Conservation (phyloP, 1,140 invertebrate genomes). For the Bombyx mandarina region DNA sequence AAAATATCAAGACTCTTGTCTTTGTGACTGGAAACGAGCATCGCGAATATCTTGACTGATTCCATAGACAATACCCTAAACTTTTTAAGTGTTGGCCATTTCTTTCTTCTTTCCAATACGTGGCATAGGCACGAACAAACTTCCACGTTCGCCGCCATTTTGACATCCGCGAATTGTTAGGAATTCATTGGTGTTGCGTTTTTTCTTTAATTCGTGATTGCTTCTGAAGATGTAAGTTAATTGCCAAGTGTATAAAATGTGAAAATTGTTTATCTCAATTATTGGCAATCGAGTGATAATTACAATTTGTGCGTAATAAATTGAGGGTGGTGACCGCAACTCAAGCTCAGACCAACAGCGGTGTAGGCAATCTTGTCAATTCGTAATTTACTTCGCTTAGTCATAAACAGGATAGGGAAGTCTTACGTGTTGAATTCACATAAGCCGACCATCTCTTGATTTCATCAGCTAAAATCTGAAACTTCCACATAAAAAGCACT, state of each 20-base stretch:
- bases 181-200: slow-evolving; percentile 78
- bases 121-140: slow-evolving; percentile 81
- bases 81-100: slow-evolving; percentile 51
- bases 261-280: slow-evolving; percentile 1
- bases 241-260: slow-evolving; percentile 6
- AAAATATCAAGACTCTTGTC: too few species aligned
- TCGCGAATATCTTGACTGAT: background rate
- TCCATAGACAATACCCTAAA: slow-evolving; percentile 4
- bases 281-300: slow-evolving; percentile 2
- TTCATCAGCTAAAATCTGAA: slow-evolving; percentile 7
- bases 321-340: slow-evolving; percentile 45
- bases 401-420: background rate
- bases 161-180: slow-evolving; percentile 82
- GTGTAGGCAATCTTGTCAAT: slow-evolving; percentile 49
- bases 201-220: slow-evolving; percentile 76
- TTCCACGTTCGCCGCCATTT: slow-evolving; percentile 83
- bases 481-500: slow-evolving; percentile 26
- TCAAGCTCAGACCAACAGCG: slow-evolving; percentile 44
- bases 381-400: slow-evolving; percentile 4
- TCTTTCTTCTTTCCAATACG: slow-evolving; percentile 74
- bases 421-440: too few species aligned
- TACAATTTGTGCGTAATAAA: slow-evolving; percentile 18
- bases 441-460: background rate
- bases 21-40: too few species aligned
- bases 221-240: slow-evolving; percentile 74